These are phyloP conservation scores for Okamejei kenojei DNA, from an alignment of 2,797 vertebrate genomes.

Conservation along the genomic window DNA sequence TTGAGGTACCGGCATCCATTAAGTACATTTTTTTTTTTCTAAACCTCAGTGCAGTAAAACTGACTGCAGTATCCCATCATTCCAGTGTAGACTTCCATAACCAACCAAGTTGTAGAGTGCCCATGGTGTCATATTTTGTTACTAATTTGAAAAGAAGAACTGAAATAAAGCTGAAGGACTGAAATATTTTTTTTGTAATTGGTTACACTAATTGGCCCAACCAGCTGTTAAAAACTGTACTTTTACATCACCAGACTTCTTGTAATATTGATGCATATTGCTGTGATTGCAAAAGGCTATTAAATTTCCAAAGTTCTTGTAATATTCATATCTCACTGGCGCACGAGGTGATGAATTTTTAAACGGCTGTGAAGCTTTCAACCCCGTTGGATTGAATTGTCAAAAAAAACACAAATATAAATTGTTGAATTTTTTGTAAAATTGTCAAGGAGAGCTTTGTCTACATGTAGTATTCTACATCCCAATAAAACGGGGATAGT, in stretches of 20 bases:
- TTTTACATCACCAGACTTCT: constrained; percentile 32
- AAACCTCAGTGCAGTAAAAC: not conserved
- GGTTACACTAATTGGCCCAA: constrained; percentile 31
- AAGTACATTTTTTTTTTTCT: not conserved
- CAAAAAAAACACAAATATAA: not conserved
- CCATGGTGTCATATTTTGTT: constrained; percentile 30
- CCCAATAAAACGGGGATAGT: not conserved
- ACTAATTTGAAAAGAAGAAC: constrained; percentile 27
- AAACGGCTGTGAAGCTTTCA: constrained; percentile 8
- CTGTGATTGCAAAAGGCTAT: constrained; percentile 28
- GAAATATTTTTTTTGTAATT: constrained; percentile 36
- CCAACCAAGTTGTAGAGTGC: constrained; percentile 19
- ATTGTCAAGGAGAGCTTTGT: not conserved
- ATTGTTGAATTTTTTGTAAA: not conserved
- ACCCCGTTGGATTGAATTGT: constrained; percentile 5
- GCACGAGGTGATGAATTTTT: constrained; percentile 35
- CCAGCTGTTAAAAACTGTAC: constrained; percentile 36
- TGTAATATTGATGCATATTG: constrained; percentile 37
- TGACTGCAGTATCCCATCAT: constrained; percentile 37
- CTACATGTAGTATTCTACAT: not conserved
- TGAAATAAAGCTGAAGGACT: not conserved
- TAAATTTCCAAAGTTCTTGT: constrained; percentile 34
- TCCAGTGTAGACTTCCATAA: constrained; percentile 8
- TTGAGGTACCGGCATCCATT: not conserved
- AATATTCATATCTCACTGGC: constrained; percentile 35